phyloP scores from a whole-genome alignment of 2,797 vertebrate species.

The Onychomys leucogaster region DNA sequence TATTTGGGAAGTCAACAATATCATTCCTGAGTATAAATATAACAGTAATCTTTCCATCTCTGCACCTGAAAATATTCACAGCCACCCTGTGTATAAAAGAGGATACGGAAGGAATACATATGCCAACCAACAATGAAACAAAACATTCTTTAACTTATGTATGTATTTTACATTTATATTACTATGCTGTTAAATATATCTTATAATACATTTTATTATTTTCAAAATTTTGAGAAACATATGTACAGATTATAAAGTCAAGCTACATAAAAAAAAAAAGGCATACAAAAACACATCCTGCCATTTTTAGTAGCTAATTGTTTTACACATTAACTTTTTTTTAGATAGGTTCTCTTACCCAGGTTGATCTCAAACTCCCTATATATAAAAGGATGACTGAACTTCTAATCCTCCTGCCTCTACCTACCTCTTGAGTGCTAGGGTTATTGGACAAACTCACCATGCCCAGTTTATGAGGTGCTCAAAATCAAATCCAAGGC shows the following conservation, averaged over 20 bases:
- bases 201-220: not conserved
- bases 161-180: no score
- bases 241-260: not conserved
- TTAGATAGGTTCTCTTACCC: not conserved
- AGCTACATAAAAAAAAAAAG: slow-evolving; percentile 45
- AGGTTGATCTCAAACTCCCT: not conserved
- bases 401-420: not conserved
- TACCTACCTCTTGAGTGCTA: not conserved
- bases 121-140: slow-evolving; percentile 13
- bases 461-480: not conserved
- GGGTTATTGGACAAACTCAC: not conserved
- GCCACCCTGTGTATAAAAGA: not conserved
- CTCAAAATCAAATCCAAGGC: not conserved
- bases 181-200: not conserved
- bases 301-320: not conserved
- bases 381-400: not conserved
- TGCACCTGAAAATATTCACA: slow-evolving; percentile 33
- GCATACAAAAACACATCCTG: slow-evolving; percentile 28
- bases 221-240: not conserved
- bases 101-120: slow-evolving; percentile 39
- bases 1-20: not conserved
- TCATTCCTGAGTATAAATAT: slow-evolving; percentile 33
- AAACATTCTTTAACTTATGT: slow-evolving; percentile 17
- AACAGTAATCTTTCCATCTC: slow-evolving; percentile 22
- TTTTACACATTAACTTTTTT: not conserved